Percentiles rank a stretch among this genome's conserved stretches.
These are phyloP conservation scores for Peromyscus nudipes DNA, from an alignment of 2,797 vertebrate genomes.

Conservation along the genomic window DNA sequence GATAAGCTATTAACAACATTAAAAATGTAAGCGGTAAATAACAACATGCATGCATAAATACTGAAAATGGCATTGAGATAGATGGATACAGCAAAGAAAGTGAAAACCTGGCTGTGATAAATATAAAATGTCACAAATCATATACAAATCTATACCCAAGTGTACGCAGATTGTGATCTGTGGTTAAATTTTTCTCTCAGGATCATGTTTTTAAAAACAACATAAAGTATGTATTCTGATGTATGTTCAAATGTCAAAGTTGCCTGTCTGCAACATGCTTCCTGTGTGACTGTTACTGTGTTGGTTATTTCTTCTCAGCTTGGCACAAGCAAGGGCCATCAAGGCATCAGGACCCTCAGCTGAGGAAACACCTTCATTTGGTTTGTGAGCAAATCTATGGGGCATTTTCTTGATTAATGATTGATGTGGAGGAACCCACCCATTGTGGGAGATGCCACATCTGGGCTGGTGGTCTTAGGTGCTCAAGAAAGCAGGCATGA, in stretches of 20 bases:
- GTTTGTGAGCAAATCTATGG: background rate
- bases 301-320: background rate
- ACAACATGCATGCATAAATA: background rate
- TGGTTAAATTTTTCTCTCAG: background rate
- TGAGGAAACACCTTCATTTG: no score
- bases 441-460: no score
- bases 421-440: background rate
- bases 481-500: background rate
- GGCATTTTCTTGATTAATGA: background rate
- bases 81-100: background rate
- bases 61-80: background rate
- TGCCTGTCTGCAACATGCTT: no score
- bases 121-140: background rate
- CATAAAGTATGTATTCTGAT: background rate
- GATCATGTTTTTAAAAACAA: background rate
- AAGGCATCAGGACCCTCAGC: background rate
- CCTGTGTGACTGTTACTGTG: background rate
- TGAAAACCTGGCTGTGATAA: background rate
- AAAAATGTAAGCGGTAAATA: background rate
- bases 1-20: background rate
- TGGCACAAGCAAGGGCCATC: background rate
- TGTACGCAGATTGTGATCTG: background rate
- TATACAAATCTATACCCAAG: background rate
- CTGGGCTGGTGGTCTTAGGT: background rate
- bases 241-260: background rate